Base-by-base conservation (phyloP, 2,797 vertebrate species). In the Semaprochilodus insignis region DNA sequence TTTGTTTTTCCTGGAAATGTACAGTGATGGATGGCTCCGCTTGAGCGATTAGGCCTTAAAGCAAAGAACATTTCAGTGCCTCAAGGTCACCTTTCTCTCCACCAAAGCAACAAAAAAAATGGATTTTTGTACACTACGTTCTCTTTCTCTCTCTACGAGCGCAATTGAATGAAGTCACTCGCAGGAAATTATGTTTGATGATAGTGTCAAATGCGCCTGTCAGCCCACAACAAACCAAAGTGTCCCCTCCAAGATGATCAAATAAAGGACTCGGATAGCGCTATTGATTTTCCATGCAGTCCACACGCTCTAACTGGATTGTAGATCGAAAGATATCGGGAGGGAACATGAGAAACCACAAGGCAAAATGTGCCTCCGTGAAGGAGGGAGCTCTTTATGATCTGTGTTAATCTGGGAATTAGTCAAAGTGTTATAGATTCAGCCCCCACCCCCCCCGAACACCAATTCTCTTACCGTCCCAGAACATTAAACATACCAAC, bases 61-160 rank as follows among this genome's bases (percentile, higher is more conserved):
- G 87, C 87, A 84, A 85, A 85, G 87, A 86, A 81, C 81, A 72
- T 65, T 77, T 86, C 71, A 81, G 78, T 36, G 54, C 67, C 75
- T 84, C 88, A 91, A 92, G 90, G 91, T 92, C 88, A 92, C 89
- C 85, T 87, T 81, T n/a, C 80, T 80, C 76, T 13, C 51, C 80
- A 76, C 66, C 5, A n/a, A 25, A 25, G 16, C 1, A 17, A 21
- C 16, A 31, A 34, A 60, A 87, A 90, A 85, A 87, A 88, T 70
- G 66, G 74, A 77, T 82, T 80, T 88, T 87, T 83, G 81, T 85
- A 78, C 81, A 79, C 85, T 83, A 74, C 84, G 83, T 31, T 31
- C 31, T 3, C 31, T 31, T 3, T 31, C 85, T 86, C 86, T 75
- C 85, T 86, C 83, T 72, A 83, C 73, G 74, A 81, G 74, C 71